These are phyloP conservation scores for Dipus sagitta DNA, from an alignment of 2,797 vertebrate genomes.

Conservation along the genomic window DNA sequence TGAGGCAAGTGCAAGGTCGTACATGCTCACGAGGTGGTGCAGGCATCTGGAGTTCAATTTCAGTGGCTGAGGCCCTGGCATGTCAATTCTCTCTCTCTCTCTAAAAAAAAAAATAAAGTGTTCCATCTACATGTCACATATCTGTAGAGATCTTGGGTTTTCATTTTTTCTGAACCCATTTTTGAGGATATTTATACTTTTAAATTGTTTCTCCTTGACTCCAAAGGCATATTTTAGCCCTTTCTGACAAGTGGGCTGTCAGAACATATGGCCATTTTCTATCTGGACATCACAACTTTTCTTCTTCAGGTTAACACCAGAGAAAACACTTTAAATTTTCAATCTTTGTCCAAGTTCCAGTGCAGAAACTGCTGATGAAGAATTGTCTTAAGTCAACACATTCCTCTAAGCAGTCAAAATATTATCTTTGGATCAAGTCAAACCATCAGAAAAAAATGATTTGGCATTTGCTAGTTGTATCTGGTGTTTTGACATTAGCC, in stretches of 20 bases:
- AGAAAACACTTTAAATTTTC: slow-evolving; percentile 58
- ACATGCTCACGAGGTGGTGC: no score
- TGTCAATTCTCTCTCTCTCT: no score
- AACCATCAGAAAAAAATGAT: slow-evolving; percentile 41
- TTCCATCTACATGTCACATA: not conserved
- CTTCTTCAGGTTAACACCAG: slow-evolving; percentile 20
- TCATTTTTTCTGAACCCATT: slow-evolving; percentile 29
- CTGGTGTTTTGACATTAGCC: slow-evolving; percentile 48
- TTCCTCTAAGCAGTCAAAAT: slow-evolving; percentile 38
- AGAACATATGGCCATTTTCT: slow-evolving; percentile 10
- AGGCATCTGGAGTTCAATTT: no score
- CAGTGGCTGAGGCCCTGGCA: no score
- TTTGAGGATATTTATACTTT: not conserved
- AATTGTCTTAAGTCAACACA: not conserved
- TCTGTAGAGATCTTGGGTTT: not conserved
- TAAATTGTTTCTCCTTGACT: not conserved
- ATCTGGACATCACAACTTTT: not conserved
- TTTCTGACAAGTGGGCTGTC: slow-evolving; percentile 36
- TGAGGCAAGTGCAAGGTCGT: no score
- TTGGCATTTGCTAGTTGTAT: slow-evolving; percentile 7
- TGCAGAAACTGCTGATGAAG: slow-evolving; percentile 37
- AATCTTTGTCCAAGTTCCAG: not conserved
- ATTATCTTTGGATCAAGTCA: slow-evolving; percentile 45
- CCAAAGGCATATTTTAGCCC: not conserved
- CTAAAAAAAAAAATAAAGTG: not conserved